Base-by-base conservation (phyloP, 1,140 invertebrate species). In the Nebria ingens region DNA sequence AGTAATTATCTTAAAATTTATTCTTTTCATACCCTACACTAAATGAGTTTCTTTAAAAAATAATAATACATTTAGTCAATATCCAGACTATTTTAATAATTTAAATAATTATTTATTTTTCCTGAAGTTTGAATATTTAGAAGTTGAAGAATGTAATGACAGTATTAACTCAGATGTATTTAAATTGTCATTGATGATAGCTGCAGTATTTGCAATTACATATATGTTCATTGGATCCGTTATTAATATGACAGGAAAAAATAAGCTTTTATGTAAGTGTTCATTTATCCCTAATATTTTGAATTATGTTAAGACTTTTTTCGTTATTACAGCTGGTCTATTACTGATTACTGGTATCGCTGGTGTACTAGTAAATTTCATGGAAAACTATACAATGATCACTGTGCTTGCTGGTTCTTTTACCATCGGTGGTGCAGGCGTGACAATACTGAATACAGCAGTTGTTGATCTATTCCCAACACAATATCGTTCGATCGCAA, bases 211-310 rank as follows among this genome's bases (percentile, higher is more conserved):
- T 52, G 74, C 72, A 2, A 54, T 73, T 52, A 71, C 70, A 0
- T 78, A 76, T 52, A 60, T 78, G 0, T 64, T 73, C 2, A 76
- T 76, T 19, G 76, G 76, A 0, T 59, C 71, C 11, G 66, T 77
- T 19, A 79, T 79, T 23, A 72, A 75, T 38, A 70, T 66, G 21
- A 58, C 77, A 21, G 76, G 76, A 2, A 71, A 68, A 58, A 76
- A 67, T 52, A 57, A 58, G 21, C 53, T 71, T 9, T 45, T 45
- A 45, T 9, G 40, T 45, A 45, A 45, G 17, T 34, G n/a, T n/a
- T 6, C 13, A 29, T 29, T 29, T 29, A 29, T 29, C 4, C 13
- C 13, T 29, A 29, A 29, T 6, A 29, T 29, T 29, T 6, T 29
- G 4, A 29, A 29, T 29, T 29, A 29, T 6, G 13, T 6, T 29